A percentile compares a stretch with the other conserved stretches of the same genome.
Evolutionary conservation across 2,888 invertebrate species (phyloP).

Genomic region (Drosophila birchii): DNA sequence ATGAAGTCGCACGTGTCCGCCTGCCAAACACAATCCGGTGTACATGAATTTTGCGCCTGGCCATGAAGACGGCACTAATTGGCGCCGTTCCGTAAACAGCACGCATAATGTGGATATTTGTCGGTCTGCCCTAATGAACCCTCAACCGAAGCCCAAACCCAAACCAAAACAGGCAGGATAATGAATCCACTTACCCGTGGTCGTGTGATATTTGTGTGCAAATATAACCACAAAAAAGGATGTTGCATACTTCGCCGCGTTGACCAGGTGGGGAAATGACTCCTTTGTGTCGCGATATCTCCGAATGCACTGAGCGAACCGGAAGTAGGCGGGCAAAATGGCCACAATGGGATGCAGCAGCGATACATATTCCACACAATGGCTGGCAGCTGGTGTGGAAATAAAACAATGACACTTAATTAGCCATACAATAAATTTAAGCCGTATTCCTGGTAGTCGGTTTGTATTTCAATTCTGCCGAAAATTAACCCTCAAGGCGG

Average conservation of each 20-base stretch:
- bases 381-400: slow-evolving; percentile 84
- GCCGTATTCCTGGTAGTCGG: slow-evolving; percentile 1
- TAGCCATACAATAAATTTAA: not conserved
- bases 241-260: slow-evolving; percentile 95
- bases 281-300: slow-evolving; percentile 92
- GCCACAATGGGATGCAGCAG: slow-evolving; percentile 88
- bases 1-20: slow-evolving; percentile 4
- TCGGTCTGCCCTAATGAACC: slow-evolving; percentile 25
- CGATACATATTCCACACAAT: slow-evolving; percentile 85
- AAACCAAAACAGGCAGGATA: not conserved
- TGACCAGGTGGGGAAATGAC: slow-evolving; percentile 92
- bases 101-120: slow-evolving; percentile 39
- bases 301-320: slow-evolving; percentile 93
- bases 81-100: slow-evolving; percentile 59
- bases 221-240: slow-evolving; percentile 94
- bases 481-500: not conserved
- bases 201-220: slow-evolving; percentile 85
- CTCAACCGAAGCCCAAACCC: not conserved
- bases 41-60: slow-evolving; percentile 52
- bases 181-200: slow-evolving; percentile 77
- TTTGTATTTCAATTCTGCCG: not conserved
- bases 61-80: slow-evolving; percentile 60
- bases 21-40: slow-evolving; percentile 48
- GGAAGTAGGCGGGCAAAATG: slow-evolving; percentile 93
- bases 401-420: slow-evolving; percentile 20